A percentile compares a stretch with the other conserved stretches of the same genome.
These are phyloP conservation scores for Cephus rjabovi DNA, from an alignment of 2,888 invertebrate species.

Conservation along the genomic window DNA sequence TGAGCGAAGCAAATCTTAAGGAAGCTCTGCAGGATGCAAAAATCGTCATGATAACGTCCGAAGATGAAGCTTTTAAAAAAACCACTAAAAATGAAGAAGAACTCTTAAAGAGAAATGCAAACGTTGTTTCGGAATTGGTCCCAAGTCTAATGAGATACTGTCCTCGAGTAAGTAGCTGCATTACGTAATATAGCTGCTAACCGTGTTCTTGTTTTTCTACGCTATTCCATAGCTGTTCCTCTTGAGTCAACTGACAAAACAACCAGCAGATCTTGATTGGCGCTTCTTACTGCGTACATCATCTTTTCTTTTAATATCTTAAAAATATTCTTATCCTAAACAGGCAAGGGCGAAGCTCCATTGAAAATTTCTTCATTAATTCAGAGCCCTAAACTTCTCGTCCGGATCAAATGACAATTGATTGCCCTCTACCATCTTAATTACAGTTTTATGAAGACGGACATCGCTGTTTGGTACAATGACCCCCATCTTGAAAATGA, in stretches of 20 bases:
- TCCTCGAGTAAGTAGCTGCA: slow-evolving; percentile 43
- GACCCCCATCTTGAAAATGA: background rate
- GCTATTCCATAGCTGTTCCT: background rate
- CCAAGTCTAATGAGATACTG: slow-evolving; percentile 40
- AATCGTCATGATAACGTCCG: slow-evolving; percentile 77
- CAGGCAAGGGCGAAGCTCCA: background rate
- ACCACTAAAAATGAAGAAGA: slow-evolving; percentile 70
- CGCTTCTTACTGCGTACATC: background rate
- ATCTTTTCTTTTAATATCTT: background rate
- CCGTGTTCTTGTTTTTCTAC: background rate
- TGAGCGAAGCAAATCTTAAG: slow-evolving; percentile 49
- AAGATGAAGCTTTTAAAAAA: slow-evolving; percentile 62
- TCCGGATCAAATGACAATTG: slow-evolving; percentile 20
- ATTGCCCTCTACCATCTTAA: slow-evolving; percentile 16
- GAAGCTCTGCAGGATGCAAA: slow-evolving; percentile 67
- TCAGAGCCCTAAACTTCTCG: background rate
- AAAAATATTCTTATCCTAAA: background rate
- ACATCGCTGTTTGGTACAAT: slow-evolving; percentile 6
- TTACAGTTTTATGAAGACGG: slow-evolving; percentile 21
- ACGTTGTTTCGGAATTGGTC: slow-evolving; percentile 51
- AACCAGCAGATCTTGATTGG: background rate
- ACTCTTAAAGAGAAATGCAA: slow-evolving; percentile 69
- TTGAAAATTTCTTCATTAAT: background rate
- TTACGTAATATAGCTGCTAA: background rate
- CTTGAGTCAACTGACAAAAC: background rate